Percentiles rank a stretch among this genome's conserved stretches.
Conservation (phyloP, 2,113 vertebrate species). For the Crocuta crocuta region DNA sequence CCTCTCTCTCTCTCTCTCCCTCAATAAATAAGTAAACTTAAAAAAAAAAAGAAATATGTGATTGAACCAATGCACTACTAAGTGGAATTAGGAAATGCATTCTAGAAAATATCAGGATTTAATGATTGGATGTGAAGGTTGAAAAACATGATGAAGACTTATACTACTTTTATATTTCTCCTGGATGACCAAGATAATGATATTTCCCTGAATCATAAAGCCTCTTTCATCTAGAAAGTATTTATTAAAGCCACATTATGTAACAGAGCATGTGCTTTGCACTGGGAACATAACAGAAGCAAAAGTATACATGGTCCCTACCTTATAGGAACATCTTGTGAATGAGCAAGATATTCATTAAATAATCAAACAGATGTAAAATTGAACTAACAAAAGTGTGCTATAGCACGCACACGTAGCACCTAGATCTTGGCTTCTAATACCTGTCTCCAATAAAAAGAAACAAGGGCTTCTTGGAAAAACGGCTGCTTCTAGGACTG, state of each 20-base stretch:
- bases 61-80: neutral
- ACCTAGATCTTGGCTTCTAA: neutral
- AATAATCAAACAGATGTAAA: neutral
- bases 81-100: neutral
- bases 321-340: neutral
- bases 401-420: neutral
- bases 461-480: neutral
- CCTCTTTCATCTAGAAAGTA: neutral
- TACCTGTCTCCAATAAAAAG: neutral
- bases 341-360: conserved; percentile 36
- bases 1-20: too few relatives aligned
- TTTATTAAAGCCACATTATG: neutral
- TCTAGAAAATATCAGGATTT: neutral
- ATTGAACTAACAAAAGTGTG: neutral
- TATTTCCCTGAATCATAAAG: neutral
- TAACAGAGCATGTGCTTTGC: neutral
- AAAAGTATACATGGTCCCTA: neutral
- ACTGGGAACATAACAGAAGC: neutral
- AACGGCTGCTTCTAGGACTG: neutral
- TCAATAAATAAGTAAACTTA: too few relatives aligned
- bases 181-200: neutral
- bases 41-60: neutral
- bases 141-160: neutral
- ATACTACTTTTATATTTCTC: neutral
- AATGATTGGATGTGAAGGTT: neutral